These are phyloP conservation scores for Sturmia bella DNA, from an alignment of 2,888 invertebrate species.

Conservation along the genomic window DNA sequence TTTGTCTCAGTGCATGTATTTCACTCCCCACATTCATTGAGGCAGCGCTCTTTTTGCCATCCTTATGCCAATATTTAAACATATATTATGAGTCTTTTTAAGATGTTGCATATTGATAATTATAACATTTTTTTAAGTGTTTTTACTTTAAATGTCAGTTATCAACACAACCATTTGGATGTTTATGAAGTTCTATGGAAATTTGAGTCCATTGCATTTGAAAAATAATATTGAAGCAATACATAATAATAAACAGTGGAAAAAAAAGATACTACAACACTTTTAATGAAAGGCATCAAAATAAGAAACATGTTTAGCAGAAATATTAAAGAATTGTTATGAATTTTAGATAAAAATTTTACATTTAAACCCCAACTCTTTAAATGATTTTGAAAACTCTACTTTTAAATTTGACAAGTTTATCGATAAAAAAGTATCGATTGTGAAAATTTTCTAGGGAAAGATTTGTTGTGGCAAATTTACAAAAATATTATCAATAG, in stretches of 20 bases:
- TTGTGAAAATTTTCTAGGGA: no score
- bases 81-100: slow-evolving; percentile 70
- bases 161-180: slow-evolving; percentile 41
- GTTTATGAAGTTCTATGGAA: slow-evolving; percentile 53
- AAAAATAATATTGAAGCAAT: slow-evolving; percentile 40
- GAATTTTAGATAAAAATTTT: no score
- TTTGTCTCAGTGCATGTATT: slow-evolving; percentile 72
- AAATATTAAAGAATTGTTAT: no score
- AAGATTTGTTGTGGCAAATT: no score
- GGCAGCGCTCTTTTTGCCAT: slow-evolving; percentile 2
- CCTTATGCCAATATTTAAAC: neutral
- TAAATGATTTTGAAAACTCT: no score
- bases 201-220: slow-evolving; percentile 30
- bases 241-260: slow-evolving; percentile 17
- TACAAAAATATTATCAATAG: no score
- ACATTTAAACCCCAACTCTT: no score
- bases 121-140: slow-evolving; percentile 75
- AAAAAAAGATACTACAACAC: slow-evolving; percentile 8
- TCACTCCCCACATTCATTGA: slow-evolving; percentile 15
- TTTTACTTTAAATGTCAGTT: slow-evolving; percentile 50
- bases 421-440: no score
- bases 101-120: slow-evolving; percentile 80
- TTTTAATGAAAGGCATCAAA: neutral
- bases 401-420: no score
- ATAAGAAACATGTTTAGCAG: neutral